Evolutionary conservation across 1,140 invertebrate genomes (phyloP), one percentile per base, ranked within the genome.

Genomic region (Caenorhabditis tropicalis): DNA sequence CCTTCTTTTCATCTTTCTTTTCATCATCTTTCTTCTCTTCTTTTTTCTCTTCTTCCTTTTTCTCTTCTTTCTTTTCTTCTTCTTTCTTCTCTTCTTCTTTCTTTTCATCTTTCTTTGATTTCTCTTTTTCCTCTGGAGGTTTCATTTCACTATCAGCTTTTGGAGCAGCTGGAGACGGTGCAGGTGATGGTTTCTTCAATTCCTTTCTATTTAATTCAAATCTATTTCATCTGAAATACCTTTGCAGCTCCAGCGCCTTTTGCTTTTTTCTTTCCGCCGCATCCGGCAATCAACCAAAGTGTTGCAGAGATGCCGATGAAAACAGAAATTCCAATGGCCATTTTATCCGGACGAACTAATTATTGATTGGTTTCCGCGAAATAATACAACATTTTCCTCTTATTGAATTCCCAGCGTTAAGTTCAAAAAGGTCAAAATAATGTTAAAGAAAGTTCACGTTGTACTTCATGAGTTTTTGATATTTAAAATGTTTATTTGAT

Each of bases 251-350:
- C n/a, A n/a, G 49, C 53, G 12, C 48, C 48, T 4, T 27, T n/a
- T 21, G n/a, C 21, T 24, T 74, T 74, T 21, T 74, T 74, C 65
- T 74, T 74, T 74, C 65, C 36, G 16, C 65, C 65, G n/a, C 65
- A 74, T 74, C 65, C 65, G 36, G 24, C 36, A n/a, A 74, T 39
- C 33, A 74, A 43, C 65, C 36, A 74, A 12, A 39, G 21, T 12
- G 65, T 9, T 10, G 36, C 43, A 46, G 65, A 21, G 36, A 74
- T 74, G 65, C 65, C 65, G 65, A 74, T 46, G 36, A 74, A 74
- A 36, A 74, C 33, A 74, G 36, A 43, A 43, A 74, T 74, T 74
- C 29, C 65, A 46, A 46, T 46, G 33, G 36, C 29, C 65, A 74
- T 74, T 43, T 43, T 43, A 24, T 46, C n/a, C 36, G 36, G 36